These are phyloP conservation scores for Nyctereutes procyonoides DNA, from an alignment of 2,113 vertebrate genomes.

Conservation along the genomic window DNA sequence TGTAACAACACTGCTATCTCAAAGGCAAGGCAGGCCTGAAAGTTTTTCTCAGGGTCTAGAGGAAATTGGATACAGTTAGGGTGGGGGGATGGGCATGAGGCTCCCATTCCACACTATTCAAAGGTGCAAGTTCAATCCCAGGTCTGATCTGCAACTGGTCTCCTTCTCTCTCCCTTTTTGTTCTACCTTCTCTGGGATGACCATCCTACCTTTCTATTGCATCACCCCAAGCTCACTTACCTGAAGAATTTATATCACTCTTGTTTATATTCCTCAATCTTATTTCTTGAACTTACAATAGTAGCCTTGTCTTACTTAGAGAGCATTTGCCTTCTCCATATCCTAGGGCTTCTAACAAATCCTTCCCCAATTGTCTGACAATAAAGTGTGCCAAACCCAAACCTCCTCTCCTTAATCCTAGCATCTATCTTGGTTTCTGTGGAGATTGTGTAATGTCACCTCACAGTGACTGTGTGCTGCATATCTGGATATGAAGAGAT, in stretches of 20 bases:
- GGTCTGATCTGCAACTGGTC: not conserved
- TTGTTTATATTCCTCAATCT: not conserved
- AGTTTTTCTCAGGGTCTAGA: not conserved
- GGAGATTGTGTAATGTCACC: not conserved
- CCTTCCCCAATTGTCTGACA: not conserved
- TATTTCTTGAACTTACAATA: not conserved
- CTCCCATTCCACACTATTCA: not conserved
- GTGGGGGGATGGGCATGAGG: fast-evolving
- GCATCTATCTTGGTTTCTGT: not conserved
- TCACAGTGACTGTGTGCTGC: not conserved
- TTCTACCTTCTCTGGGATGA: not conserved
- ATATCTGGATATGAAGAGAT: not conserved
- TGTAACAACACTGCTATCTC: not conserved
- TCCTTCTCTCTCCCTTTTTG: not conserved
- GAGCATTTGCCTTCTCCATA: not conserved
- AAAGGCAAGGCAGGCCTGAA: not conserved
- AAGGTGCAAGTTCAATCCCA: not conserved
- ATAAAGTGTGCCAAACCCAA: not conserved
- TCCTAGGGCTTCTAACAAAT: not conserved
- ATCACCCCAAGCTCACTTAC: not conserved
- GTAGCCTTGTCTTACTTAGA: not conserved
- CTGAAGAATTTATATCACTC: not conserved
- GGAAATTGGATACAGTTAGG: not conserved
- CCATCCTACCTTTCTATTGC: not conserved
- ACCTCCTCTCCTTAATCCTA: not conserved